A percentile compares a stretch with the other conserved stretches of the same genome.
Evolutionary conservation across 2,113 vertebrate species (phyloP).

Genomic region (Silurus asotus): DNA sequence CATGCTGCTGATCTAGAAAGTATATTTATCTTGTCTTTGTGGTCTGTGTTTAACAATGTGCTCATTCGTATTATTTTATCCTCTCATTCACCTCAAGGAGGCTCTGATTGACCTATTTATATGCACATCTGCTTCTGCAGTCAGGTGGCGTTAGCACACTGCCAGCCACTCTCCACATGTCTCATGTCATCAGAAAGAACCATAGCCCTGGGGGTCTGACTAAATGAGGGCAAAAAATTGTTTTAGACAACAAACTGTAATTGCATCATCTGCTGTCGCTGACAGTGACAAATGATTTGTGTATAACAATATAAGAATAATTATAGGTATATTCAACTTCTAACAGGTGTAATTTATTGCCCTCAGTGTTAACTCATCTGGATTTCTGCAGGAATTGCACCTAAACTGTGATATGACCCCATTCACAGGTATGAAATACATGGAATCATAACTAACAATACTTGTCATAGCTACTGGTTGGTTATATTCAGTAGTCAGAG

Average conservation of each 20-base stretch:
- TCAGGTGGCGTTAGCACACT: conserved; percentile 52
- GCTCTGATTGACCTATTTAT: conserved; percentile 50
- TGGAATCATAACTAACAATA: background rate
- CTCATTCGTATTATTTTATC: conserved; percentile 38
- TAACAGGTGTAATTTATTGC: conserved; percentile 3
- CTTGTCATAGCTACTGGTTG: background rate
- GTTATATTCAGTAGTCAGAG: background rate
- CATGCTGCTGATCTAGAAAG: conserved; percentile 1
- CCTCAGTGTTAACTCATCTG: background rate
- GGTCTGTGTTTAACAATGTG: conserved; percentile 25
- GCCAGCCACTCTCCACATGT: conserved; percentile 51
- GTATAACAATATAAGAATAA: conserved; percentile 14
- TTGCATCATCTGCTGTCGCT: conserved; percentile 47
- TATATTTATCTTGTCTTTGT: conserved; percentile 33
- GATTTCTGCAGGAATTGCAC: background rate
- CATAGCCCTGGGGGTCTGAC: conserved; percentile 35
- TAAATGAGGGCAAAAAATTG: conserved; percentile 41
- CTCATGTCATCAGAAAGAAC: conserved; percentile 35
- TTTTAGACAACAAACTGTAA: conserved; percentile 47
- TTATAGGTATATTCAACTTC: background rate
- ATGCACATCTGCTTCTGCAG: conserved; percentile 52
- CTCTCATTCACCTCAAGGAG: conserved; percentile 41
- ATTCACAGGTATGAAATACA: background rate
- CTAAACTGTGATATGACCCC: background rate
- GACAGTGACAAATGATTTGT: conserved; percentile 21